Evolutionary conservation across 2,888 invertebrate genomes (phyloP), one percentile per base, ranked within the genome.

Genomic region (Morpho deidamia): DNA sequence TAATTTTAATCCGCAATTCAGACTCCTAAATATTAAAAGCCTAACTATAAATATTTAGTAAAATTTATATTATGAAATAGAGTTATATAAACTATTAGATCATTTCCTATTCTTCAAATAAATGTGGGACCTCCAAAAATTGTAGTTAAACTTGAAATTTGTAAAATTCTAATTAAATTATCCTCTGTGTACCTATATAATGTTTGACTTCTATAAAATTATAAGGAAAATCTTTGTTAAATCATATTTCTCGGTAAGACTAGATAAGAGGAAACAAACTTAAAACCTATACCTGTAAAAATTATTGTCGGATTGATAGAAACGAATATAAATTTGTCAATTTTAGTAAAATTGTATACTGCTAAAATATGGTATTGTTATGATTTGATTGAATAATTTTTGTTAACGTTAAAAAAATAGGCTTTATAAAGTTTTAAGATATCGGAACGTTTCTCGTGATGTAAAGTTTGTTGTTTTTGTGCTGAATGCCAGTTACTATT

Each of bases 41-140:
- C 41, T 14, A 11, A 35, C 35, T 11, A 35, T 10, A n/a, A n/a
- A 33, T 34, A 33, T 44, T 12, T 35, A 12, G 2, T 44, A 35
- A 44, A 44, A 34, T 32, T 11, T 51, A 37, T 55, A 14, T 33
- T 51, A 42, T 45, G 48, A 51, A 51, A 48, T 58, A 51, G 44
- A 41, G 44, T 53, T 33, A 53, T 44, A 42, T 56, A 55, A 35
- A 38, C 44, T 47, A 32, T 51, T 59, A 56, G 56, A 55, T 35
- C 42, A 51, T 43, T 53, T 64, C 67, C 74, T 75, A 71, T 71
- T 80, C 72, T 81, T 76, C 68, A 73, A 79, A 70, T 80, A 79
- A 76, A 79, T 73, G 78, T 80, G 86, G 86, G 86, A 86, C 86
- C 86, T 84, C 75, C 71, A 5, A 67, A 76, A 72, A 69, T 76